Conservation (phyloP, 2,113 vertebrate species). For the Pteruthius melanotis region DNA sequence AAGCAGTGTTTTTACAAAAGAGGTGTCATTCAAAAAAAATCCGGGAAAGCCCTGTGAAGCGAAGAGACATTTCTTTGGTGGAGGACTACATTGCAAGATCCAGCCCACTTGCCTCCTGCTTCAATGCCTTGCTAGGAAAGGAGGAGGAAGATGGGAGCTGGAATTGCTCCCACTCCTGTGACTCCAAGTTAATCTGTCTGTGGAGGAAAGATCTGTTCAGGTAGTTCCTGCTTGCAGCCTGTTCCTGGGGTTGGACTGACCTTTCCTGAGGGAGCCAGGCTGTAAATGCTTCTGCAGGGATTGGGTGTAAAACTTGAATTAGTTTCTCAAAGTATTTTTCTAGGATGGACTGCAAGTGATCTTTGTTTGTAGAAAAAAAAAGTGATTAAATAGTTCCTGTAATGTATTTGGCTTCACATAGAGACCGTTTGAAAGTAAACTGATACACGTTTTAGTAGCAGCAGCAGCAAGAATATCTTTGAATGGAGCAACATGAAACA, state of each 20-base stretch:
- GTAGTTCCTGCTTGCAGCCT: background rate
- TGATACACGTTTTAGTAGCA: background rate
- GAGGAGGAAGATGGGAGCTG: background rate
- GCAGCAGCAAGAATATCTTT: background rate
- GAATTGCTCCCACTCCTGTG: background rate
- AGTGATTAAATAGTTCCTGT: background rate
- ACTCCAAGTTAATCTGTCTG: fast-evolving
- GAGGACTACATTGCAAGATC: background rate
- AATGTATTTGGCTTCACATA: background rate
- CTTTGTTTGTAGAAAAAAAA: background rate
- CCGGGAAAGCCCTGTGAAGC: background rate
- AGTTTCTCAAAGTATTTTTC: background rate
- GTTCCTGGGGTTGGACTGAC: background rate
- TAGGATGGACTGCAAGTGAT: background rate
- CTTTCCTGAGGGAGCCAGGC: background rate
- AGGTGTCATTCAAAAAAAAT: background rate
- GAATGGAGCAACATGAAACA: background rate
- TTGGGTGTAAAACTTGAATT: background rate
- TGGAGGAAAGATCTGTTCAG: background rate
- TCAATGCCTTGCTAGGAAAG: background rate
- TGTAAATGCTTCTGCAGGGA: background rate
- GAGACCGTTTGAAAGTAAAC: background rate
- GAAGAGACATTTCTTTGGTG: background rate
- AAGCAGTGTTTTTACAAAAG: background rate
- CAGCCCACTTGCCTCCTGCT: background rate